Evolutionary conservation across 2,113 vertebrate species (phyloP).

Genomic region (Melanocharis versteri): DNA sequence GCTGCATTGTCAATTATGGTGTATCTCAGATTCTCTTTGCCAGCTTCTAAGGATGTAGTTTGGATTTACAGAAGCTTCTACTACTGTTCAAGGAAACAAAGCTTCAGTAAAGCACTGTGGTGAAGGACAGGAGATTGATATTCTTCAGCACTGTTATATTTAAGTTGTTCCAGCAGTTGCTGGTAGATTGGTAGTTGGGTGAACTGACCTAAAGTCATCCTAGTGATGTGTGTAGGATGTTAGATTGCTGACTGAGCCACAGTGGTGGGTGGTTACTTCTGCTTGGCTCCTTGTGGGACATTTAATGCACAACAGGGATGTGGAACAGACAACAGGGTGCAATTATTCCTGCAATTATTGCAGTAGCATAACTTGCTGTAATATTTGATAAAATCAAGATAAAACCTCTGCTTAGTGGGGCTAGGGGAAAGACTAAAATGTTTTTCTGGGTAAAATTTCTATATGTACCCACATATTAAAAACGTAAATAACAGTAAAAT

Average conservation of each 20-base stretch:
- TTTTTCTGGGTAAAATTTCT: not conserved
- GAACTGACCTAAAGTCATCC: not conserved
- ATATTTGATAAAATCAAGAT: not conserved
- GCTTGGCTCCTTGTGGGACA: not conserved
- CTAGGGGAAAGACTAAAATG: not conserved
- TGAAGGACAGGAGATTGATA: not conserved
- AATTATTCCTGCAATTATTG: not conserved
- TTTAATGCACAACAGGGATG: not conserved
- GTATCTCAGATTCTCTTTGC: not conserved
- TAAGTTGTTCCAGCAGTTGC: not conserved
- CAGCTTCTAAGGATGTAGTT: not conserved
- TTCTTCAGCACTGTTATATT: not conserved
- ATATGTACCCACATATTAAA: not conserved
- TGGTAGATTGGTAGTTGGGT: not conserved
- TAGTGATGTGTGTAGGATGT: not conserved
- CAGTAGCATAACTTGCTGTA: not conserved
- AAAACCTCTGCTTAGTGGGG: not conserved
- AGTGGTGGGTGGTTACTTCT: not conserved
- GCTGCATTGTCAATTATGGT: rapidly evolving
- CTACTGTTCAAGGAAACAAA: not conserved
- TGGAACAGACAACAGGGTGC: not conserved
- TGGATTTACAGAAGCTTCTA: not conserved
- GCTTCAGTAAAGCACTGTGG: not conserved
- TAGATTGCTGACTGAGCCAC: not conserved
- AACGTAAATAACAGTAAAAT: not conserved